Evolutionary conservation across 2,888 invertebrate species (phyloP).

Genomic region (Craniophora ligustri): DNA sequence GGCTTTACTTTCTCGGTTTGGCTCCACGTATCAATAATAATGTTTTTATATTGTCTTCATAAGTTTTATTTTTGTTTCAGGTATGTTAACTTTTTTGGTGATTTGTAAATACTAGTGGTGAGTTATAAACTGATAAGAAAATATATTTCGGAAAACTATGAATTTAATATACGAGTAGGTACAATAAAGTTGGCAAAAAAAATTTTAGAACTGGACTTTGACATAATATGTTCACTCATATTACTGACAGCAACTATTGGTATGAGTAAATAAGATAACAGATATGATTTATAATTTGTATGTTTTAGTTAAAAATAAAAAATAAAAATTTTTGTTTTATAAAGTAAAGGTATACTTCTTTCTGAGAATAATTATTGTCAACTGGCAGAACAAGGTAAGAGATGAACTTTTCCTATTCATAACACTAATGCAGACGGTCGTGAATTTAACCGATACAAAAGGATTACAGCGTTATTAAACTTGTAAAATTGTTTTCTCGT

Average conservation of each 20-base stretch:
- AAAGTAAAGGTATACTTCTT: too few relatives aligned
- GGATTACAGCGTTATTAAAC: conserved; percentile 72
- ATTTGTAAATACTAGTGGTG: conserved; percentile 21
- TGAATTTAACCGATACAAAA: conserved; percentile 58
- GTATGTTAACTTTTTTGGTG: conserved; percentile 50
- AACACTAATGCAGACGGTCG: conserved; percentile 29
- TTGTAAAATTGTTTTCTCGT: conserved; percentile 68
- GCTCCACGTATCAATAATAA: not conserved
- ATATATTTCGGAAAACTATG: too few relatives aligned
- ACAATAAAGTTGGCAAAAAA: too few relatives aligned
- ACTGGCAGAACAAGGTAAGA: conserved; percentile 4
- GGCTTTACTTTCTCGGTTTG: not conserved
- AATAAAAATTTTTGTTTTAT: too few relatives aligned
- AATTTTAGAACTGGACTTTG: too few relatives aligned
- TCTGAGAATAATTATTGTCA: conserved; percentile 10
- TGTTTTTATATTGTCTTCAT: conserved; percentile 14
- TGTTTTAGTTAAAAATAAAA: too few relatives aligned
- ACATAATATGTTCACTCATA: too few relatives aligned
- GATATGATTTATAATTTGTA: too few relatives aligned
- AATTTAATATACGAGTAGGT: too few relatives aligned
- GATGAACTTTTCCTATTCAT: conserved; percentile 18
- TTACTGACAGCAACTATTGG: too few relatives aligned
- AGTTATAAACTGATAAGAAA: conserved; percentile 19
- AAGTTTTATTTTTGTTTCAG: conserved; percentile 56
- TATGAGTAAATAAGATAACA: too few relatives aligned